Conservation (phyloP, 2,888 invertebrate genomes). For the Philaethria dido region DNA sequence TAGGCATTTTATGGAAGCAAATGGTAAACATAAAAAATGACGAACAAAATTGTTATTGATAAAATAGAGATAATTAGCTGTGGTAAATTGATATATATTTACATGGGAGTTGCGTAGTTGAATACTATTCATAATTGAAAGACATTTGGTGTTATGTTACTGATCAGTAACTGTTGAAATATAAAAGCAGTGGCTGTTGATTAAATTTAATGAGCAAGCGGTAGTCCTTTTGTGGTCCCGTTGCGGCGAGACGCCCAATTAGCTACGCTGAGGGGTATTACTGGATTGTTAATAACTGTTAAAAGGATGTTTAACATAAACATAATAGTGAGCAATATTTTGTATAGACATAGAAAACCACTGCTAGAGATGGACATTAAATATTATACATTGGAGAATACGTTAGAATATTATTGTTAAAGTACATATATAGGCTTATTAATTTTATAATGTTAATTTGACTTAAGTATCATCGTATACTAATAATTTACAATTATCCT, state of each 20-base stretch:
- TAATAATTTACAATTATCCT: neutral
- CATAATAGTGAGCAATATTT: constrained; percentile 35
- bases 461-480: neutral
- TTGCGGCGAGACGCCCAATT: constrained; percentile 68
- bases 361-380: neutral
- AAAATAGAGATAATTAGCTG: neutral
- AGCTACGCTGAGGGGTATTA: constrained; percentile 47
- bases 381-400: neutral
- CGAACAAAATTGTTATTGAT: too few relatives aligned
- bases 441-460: neutral
- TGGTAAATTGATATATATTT: constrained; percentile 11
- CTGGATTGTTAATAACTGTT: constrained; percentile 39
- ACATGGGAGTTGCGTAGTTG: too few relatives aligned
- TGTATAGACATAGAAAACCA: constrained; percentile 27
- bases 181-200: constrained; percentile 57
- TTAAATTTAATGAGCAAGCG: constrained; percentile 72
- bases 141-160: constrained; percentile 65
- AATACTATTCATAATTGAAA: constrained; percentile 37
- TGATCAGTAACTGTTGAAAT: constrained; percentile 57
- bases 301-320: constrained; percentile 39
- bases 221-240: constrained; percentile 56
- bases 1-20: too few relatives aligned
- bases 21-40: too few relatives aligned
- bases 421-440: neutral
- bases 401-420: neutral